Evolutionary conservation across 37 sponge, comb jelly and placozoan species (phyloP).

Genomic region (Dysidea cf. avara): DNA sequence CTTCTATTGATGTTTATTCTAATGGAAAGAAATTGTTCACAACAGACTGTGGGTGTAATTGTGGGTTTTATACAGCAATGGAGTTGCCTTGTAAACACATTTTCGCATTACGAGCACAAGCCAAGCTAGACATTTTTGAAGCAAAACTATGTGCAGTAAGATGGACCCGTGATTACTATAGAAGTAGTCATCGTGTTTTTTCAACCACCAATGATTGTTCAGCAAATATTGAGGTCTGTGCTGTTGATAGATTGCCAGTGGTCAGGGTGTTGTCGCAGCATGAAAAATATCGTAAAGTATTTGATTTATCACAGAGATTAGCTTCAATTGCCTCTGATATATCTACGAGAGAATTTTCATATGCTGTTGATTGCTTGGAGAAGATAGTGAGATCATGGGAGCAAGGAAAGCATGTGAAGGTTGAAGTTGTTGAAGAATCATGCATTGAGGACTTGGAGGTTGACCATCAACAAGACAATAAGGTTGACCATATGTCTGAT

Average conservation of each 20-base stretch:
- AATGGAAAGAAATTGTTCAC: slow-evolving; percentile 26
- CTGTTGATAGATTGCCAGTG: neutral
- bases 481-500: too few relatives aligned
- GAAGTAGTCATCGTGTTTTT: slow-evolving; percentile 28
- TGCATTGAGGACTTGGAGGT: too few relatives aligned
- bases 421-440: too few relatives aligned
- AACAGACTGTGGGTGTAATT: slow-evolving; percentile 20
- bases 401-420: too few relatives aligned
- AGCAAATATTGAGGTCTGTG: neutral
- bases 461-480: too few relatives aligned
- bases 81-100: slow-evolving; percentile 55
- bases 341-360: too few relatives aligned
- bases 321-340: too few relatives aligned
- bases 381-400: too few relatives aligned
- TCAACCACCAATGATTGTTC: slow-evolving; percentile 5
- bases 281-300: slow-evolving; percentile 48
- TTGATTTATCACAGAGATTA: too few relatives aligned
- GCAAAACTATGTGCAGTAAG: slow-evolving; percentile 19
- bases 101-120: slow-evolving; percentile 25
- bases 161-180: slow-evolving; percentile 37
- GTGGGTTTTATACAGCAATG: slow-evolving; percentile 39
- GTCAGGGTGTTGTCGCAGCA: slow-evolving; percentile 36
- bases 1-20: neutral
- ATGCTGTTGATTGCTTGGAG: too few relatives aligned
- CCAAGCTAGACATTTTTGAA: slow-evolving; percentile 9